Base-by-base conservation (phyloP, 2,797 vertebrate genomes). In the Amphiprion clarkii region DNA sequence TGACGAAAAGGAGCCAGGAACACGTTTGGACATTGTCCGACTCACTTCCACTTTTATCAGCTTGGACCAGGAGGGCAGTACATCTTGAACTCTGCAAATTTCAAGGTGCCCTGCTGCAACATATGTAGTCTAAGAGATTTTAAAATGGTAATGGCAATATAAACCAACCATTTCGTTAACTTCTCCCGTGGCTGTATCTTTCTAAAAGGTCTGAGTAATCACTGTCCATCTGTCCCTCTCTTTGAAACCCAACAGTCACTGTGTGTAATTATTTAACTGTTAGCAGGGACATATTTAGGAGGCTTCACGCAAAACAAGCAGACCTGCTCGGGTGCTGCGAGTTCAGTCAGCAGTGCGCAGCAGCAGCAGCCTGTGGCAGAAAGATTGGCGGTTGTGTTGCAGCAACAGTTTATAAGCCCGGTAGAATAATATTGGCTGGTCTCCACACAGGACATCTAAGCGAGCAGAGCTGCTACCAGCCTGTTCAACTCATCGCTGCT, bases 341-440 rank as follows among this genome's bases (percentile, higher is more conserved):
- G 78, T 76, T 67, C 54, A 72, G 58, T 62, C 57, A 66, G 57
- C 62, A 0, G 25, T n/a, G 46, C 3, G 19, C 4, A 71, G 71
- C 65, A 48, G 71, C 65, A 48, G 74, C 65, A 69, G 53, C 62
- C 74, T 57, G 74, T 77, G 62, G 64, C 63, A 70, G 55, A 12
- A 46, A 62, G 65, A 79, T 48, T 57, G 56, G 42, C 19, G 62
- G 69, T 78, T 71, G 21, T 72, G 69, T 63, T 68, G 73, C 67
- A 76, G 73, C 69, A 75, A 83, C 81, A 72, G 73, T 75, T 81
- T 49, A 62, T 16, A 58, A 65, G 59, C 60, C 60, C 1, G 2
- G 29, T 53, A 17, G 29, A 78, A 76, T 75, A 81, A 83, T 75
- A 71, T 36, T 80, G 75, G 87, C 67, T 84, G n/a, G 11, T 71